Base-by-base conservation (phyloP, 2,113 vertebrate genomes). In the Aspidoscelis tigris region DNA sequence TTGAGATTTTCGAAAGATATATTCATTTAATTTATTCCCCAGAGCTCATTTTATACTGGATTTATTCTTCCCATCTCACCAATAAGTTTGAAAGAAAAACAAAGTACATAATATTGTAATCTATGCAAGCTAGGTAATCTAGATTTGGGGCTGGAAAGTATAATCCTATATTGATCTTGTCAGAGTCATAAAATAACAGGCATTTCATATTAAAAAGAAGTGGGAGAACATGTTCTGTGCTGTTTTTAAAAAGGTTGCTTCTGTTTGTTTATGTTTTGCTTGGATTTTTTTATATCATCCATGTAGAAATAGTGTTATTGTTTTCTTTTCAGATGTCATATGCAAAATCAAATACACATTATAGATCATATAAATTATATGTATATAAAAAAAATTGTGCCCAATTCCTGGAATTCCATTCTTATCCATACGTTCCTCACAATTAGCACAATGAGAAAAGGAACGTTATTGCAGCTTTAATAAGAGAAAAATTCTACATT, bases 221-320 rank as follows among this genome's bases (percentile, higher is more conserved):
- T 80, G 1, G 88, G 90, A 88, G 94, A 80, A 89, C 50, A 88
- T 82, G 87, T 85, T 91, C 92, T 89, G 88, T 88, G 87, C 72
- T 76, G 20, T 50, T 24, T 75, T 14, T 44, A 64, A 47, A 43
- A 12, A 69, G 22, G 41, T 41, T 39, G 55, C n/a, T 73, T 65
- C 8, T 74, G 33, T 47, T 2, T 72, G 24, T 84, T 78, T 41
- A 64, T 61, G n/a, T 44, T 72, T 74, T 80, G 7, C 66, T 66
- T 66, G 7, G 14, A 18, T 66, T 53, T 64, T 64, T 16, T 70
- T 12, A 41, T 64, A 24, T 73, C 33, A 39, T 73, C 61, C 61
- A 65, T 20, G 55, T 11, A 69, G 55, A 73, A 79, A 55, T 3
- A 73, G 70, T 7, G 22, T 24, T 81, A 78, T n/a, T 72, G 69